Conservation (phyloP, 2,797 vertebrate genomes). For the Pygocentrus nattereri region DNA sequence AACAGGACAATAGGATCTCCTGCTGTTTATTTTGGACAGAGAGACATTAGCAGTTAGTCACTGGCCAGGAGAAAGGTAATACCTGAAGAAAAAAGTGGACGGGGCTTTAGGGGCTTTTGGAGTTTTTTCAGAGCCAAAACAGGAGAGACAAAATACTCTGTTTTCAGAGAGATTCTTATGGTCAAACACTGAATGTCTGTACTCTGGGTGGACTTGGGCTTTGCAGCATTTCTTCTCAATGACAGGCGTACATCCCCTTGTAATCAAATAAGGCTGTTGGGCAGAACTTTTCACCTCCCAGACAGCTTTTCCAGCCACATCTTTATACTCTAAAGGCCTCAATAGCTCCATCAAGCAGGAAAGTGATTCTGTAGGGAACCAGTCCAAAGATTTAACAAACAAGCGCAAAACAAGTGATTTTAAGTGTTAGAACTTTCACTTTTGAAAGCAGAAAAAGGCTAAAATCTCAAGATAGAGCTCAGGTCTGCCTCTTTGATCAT, state of each 20-base stretch:
- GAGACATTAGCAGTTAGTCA: constrained; percentile 74
- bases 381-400: constrained; percentile 7
- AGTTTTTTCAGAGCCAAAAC: constrained; percentile 58
- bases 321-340: not conserved
- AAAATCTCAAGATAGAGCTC: constrained; percentile 19
- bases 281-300: constrained; percentile 70
- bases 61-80: constrained; percentile 70
- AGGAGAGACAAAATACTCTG: constrained; percentile 74
- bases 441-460: not conserved
- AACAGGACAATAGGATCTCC: constrained; percentile 74
- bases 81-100: constrained; percentile 57
- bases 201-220: constrained; percentile 54
- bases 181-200: constrained; percentile 66
- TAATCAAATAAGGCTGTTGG: constrained; percentile 79
- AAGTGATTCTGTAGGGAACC: constrained; percentile 4
- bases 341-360: constrained; percentile 3
- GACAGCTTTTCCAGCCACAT: constrained; percentile 29
- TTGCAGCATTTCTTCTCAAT: constrained; percentile 50
- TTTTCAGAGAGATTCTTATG: constrained; percentile 74
- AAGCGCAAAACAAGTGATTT: not conserved
- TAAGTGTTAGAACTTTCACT: not conserved
- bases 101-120: constrained; percentile 72
- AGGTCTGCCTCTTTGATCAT: constrained; percentile 21
- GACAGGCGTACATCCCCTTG: constrained; percentile 68
- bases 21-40: constrained; percentile 77